These are phyloP conservation scores for Achlya flavicornis DNA, from an alignment of 2,888 invertebrate species.

Conservation along the genomic window DNA sequence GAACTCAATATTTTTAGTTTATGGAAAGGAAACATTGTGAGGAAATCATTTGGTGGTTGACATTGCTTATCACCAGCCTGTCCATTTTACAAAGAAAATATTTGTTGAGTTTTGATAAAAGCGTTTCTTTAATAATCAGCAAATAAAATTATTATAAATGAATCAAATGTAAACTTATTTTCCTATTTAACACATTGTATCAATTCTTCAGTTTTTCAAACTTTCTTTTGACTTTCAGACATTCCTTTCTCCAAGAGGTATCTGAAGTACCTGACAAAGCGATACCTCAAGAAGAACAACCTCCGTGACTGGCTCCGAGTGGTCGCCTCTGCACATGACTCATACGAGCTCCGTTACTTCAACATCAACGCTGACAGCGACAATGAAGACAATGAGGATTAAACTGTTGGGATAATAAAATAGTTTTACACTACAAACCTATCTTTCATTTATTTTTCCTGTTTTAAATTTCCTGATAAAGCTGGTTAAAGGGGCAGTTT, in stretches of 20 bases:
- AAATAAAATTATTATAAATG: no score
- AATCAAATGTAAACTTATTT: no score
- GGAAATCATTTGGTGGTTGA: no score
- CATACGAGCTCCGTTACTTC: slow-evolving; percentile 99
- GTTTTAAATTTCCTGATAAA: not conserved
- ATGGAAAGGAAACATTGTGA: no score
- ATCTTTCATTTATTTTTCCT: slow-evolving; percentile 35
- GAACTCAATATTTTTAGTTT: no score
- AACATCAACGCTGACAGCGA: slow-evolving; percentile 91
- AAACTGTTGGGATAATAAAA: slow-evolving; percentile 73
- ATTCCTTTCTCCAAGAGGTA: slow-evolving; percentile 94
- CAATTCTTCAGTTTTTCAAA: not conserved
- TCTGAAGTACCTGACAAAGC: slow-evolving; percentile 99
- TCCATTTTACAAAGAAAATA: no score
- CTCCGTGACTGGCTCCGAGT: slow-evolving; percentile 99
- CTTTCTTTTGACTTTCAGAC: slow-evolving; percentile 59
- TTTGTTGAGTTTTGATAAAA: no score
- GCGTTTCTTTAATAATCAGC: no score
- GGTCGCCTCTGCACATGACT: slow-evolving; percentile 97
- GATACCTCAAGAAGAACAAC: slow-evolving; percentile 99
- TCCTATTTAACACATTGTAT: no score
- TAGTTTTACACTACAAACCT: slow-evolving; percentile 69
- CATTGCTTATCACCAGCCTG: no score
- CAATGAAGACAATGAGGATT: slow-evolving; percentile 95
- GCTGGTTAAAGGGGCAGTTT: no score